Percentiles rank a stretch among this genome's conserved stretches.
Conservation (phyloP, 2,113 vertebrate genomes). For the Saimiri boliviensis region DNA sequence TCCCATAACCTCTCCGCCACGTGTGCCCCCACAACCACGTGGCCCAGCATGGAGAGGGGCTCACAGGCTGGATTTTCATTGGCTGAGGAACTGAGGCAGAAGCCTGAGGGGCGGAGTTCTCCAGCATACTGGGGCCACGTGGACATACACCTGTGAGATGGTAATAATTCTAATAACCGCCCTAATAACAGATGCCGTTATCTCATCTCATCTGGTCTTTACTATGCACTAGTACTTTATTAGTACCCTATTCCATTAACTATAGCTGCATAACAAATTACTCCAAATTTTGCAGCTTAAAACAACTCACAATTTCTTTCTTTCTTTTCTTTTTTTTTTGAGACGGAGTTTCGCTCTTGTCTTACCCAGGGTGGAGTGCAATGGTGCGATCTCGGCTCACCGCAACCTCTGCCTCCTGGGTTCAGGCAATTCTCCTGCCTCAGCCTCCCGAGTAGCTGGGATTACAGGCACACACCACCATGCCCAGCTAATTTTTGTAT, state of each 20-base stretch:
- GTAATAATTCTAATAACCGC: background rate
- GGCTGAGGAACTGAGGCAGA: background rate
- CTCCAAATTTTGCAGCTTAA: background rate
- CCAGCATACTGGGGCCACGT: too few species aligned
- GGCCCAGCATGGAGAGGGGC: fast-evolving
- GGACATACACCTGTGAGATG: fast-evolving
- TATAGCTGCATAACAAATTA: background rate
- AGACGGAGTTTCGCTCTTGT: too few species aligned
- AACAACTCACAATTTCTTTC: background rate
- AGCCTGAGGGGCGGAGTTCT: background rate
- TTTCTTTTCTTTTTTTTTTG: too few species aligned
- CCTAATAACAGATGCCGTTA: background rate
- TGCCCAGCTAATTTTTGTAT: too few species aligned
- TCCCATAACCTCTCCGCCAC: fast-evolving
- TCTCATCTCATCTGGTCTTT: background rate
- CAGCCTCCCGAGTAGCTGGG: too few species aligned
- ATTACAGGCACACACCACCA: too few species aligned
- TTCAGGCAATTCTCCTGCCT: too few species aligned
- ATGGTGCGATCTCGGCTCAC: too few species aligned
- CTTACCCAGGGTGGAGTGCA: too few species aligned
- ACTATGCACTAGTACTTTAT: background rate
- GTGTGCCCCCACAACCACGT: fast-evolving
- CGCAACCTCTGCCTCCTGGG: too few species aligned
- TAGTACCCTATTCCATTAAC: background rate
- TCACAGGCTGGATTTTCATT: background rate